Percentiles rank a stretch among this genome's conserved stretches.
Evolutionary conservation across 2,888 invertebrate species (phyloP).

Genomic region (Notocelia uddmanniana): DNA sequence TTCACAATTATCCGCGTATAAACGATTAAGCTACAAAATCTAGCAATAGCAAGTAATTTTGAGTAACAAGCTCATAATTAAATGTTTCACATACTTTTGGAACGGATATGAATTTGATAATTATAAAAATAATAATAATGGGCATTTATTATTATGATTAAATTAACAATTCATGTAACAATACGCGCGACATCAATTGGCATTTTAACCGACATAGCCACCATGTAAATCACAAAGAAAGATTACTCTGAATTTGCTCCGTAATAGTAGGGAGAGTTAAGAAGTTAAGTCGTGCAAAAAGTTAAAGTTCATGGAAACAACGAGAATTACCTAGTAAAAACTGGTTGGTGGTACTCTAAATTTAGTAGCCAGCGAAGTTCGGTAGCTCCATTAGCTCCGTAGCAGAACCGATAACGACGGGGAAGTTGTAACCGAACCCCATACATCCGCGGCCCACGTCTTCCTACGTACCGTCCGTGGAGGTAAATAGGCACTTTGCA

Average conservation of each 20-base stretch:
- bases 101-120: background rate
- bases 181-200: too few relatives aligned
- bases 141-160: too few relatives aligned
- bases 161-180: too few relatives aligned
- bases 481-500: slow-evolving; percentile 28
- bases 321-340: background rate
- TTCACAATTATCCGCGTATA: slow-evolving; percentile 6
- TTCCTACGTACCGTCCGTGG: slow-evolving; percentile 22
- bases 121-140: too few relatives aligned
- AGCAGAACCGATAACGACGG: slow-evolving; percentile 16
- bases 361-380: slow-evolving; percentile 19
- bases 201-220: too few relatives aligned
- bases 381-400: slow-evolving; percentile 5
- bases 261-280: background rate
- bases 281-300: background rate
- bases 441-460: slow-evolving; percentile 36
- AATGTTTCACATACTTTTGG: background rate
- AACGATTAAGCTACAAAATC: slow-evolving; percentile 4
- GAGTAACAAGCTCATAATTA: background rate
- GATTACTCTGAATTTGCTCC: background rate
- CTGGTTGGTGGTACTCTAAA: slow-evolving; percentile 17
- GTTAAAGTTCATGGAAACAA: too few relatives aligned
- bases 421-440: slow-evolving; percentile 35
- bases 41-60: background rate
- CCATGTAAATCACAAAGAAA: background rate